Conservation (phyloP, 2,113 vertebrate genomes). For the Chloebia gouldiae region DNA sequence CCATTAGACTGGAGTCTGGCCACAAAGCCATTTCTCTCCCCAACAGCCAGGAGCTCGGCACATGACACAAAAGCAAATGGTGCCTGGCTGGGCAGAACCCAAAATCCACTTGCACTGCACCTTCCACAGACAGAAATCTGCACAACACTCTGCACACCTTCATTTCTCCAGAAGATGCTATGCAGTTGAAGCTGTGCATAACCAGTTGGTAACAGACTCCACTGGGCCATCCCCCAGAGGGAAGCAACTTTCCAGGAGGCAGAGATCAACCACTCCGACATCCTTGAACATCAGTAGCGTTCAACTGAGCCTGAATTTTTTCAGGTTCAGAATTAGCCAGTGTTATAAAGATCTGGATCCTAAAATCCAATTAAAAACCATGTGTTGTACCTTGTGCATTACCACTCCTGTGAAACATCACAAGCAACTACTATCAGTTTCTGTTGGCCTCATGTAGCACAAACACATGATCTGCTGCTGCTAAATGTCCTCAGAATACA, state of each 20-base stretch:
- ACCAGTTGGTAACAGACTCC: neutral
- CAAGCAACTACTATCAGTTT: accelerated
- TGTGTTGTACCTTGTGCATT: neutral
- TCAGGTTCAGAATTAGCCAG: neutral
- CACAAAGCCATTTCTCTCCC: neutral
- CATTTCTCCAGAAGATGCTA: neutral
- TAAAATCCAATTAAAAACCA: neutral
- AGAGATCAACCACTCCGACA: neutral
- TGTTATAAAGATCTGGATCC: neutral
- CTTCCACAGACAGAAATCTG: neutral
- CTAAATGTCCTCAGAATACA: neutral
- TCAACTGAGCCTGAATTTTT: neutral
- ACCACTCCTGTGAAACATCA: neutral
- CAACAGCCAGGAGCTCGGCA: accelerated
- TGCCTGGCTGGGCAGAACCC: neutral
- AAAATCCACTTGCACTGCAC: neutral
- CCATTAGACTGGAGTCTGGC: accelerated
- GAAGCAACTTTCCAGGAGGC: neutral
- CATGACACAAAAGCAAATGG: accelerated
- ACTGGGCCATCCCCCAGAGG: no score
- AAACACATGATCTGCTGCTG: neutral
- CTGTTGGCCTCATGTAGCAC: neutral
- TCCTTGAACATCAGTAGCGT: no score
- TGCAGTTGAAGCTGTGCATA: accelerated
- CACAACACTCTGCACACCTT: no score